Evolutionary conservation across 2,888 invertebrate genomes (phyloP).

Genomic region (Tiliacea citrago): DNA sequence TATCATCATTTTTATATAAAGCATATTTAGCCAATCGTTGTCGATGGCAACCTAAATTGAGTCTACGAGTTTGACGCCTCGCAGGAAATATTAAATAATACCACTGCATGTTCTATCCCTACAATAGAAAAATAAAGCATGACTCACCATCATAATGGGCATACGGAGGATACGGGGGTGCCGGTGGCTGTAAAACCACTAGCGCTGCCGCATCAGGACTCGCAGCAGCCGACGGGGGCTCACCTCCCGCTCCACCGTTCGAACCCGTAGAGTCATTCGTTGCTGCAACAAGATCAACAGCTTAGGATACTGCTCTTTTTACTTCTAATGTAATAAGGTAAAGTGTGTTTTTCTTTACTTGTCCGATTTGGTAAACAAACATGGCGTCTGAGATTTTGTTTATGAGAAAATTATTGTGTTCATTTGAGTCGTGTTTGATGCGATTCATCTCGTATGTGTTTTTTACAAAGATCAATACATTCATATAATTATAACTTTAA

Average conservation of each 20-base stretch:
- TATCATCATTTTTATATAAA: not conserved
- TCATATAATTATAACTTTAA: not conserved
- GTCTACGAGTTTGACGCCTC: not conserved
- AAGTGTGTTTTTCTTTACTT: constrained; percentile 13
- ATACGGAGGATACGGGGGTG: constrained; percentile 87
- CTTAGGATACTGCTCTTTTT: not conserved
- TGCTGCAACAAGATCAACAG: constrained; percentile 71
- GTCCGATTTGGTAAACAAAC: constrained; percentile 10
- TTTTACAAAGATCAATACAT: not conserved
- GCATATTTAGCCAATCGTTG: not conserved
- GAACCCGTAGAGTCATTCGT: constrained; percentile 88
- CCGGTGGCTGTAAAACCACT: constrained; percentile 87
- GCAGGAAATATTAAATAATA: not conserved
- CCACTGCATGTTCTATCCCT: not conserved
- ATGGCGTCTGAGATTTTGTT: not conserved
- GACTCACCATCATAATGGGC: constrained; percentile 88
- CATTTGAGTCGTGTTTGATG: not conserved
- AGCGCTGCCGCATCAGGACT: constrained; percentile 88
- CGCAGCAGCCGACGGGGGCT: constrained; percentile 87
- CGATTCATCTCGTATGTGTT: no score
- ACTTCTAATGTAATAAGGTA: not conserved
- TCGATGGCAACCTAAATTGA: not conserved
- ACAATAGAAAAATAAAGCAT: not conserved
- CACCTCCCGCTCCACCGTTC: constrained; percentile 83
- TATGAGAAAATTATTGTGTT: not conserved